Evolutionary conservation across 1,140 invertebrate species (phyloP).

Genomic region (Brachionus sp.): DNA sequence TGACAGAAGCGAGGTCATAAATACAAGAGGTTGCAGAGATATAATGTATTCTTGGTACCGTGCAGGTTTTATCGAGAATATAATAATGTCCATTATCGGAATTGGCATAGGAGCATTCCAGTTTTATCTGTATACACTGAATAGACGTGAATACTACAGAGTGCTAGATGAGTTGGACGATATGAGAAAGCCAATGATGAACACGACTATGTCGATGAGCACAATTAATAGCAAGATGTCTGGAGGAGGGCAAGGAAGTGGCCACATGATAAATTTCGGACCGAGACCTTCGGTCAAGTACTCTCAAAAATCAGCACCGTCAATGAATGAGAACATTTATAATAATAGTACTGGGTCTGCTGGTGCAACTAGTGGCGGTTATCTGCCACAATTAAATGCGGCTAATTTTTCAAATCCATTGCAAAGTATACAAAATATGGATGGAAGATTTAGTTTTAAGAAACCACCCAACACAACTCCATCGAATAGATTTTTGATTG

Average conservation of each 20-base stretch:
- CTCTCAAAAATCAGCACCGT: conserved; percentile 5
- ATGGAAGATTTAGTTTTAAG: conserved; percentile 38
- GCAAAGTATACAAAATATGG: conserved; percentile 34
- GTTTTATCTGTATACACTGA: conserved; percentile 22
- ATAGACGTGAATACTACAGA: conserved; percentile 16
- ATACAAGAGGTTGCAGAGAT: conserved; percentile 32
- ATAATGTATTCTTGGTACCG: conserved; percentile 46
- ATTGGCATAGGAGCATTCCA: background rate
- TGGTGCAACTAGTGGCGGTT: background rate
- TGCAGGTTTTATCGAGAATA: conserved; percentile 33
- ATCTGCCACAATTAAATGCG: conserved; percentile 6
- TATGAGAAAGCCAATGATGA: conserved; percentile 45
- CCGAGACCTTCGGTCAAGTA: background rate
- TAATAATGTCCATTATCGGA: conserved; percentile 33
- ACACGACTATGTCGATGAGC: conserved; percentile 43
- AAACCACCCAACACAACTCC: background rate
- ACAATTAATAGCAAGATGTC: conserved; percentile 43
- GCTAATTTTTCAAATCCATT: conserved; percentile 29
- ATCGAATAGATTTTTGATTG: conserved; percentile 27
- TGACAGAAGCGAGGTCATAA: conserved; percentile 35
- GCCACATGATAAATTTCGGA: conserved; percentile 43
- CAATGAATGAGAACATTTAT: background rate
- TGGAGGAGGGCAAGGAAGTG: conserved; percentile 3
- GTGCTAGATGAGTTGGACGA: conserved; percentile 37
- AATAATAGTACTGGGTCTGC: background rate